These are phyloP conservation scores for Brachionus rubens DNA, from an alignment of 1,140 invertebrate species.

Conservation along the genomic window DNA sequence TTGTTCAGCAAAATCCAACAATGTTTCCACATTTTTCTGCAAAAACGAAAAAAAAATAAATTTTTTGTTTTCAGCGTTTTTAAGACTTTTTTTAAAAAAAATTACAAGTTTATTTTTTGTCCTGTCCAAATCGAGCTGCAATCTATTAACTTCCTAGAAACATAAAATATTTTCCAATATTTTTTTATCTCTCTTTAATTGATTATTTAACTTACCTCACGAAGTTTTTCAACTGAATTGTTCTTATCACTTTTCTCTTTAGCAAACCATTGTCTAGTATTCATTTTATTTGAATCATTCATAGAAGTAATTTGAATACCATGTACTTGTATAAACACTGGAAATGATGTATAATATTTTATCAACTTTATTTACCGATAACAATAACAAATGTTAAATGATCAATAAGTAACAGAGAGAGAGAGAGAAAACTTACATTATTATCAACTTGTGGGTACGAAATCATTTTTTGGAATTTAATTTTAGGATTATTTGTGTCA, in stretches of 20 bases:
- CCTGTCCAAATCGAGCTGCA: slow-evolving; percentile 12
- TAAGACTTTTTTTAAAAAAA: background rate
- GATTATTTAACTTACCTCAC: slow-evolving; percentile 9
- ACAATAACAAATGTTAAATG: too few species aligned
- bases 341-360: slow-evolving; percentile 18
- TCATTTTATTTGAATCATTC: slow-evolving; percentile 34
- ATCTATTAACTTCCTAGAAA: slow-evolving; percentile 22
- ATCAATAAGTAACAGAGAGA: background rate
- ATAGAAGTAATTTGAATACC: background rate
- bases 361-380: slow-evolving; percentile 4
- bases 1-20: slow-evolving; percentile 36
- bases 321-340: slow-evolving; percentile 20
- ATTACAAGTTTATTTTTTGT: slow-evolving; percentile 28
- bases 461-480: slow-evolving; percentile 28
- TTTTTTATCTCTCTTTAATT: background rate
- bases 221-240: slow-evolving; percentile 21
- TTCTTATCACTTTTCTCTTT: slow-evolving; percentile 30
- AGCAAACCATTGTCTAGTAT: slow-evolving; percentile 40
- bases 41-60: background rate
- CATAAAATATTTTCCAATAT: too few species aligned
- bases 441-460: slow-evolving; percentile 16
- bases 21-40: slow-evolving; percentile 45
- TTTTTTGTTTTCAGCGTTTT: background rate
- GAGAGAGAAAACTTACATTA: too few species aligned
- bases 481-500: slow-evolving; percentile 4